Evolutionary conservation across 2,113 vertebrate genomes (phyloP).

Genomic region (Tachycineta bicolor): DNA sequence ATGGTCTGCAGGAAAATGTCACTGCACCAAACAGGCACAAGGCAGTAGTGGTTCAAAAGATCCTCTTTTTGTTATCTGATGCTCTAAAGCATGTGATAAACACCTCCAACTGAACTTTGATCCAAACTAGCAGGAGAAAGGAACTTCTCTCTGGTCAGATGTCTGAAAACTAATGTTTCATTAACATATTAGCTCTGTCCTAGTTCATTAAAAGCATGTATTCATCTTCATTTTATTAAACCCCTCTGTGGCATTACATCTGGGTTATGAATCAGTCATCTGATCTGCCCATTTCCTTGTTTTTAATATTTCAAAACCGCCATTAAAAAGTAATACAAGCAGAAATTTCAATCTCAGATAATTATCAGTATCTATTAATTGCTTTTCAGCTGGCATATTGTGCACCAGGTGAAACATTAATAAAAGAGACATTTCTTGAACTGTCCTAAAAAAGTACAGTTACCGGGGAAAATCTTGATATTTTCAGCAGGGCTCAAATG

Average conservation of each 20-base stretch:
- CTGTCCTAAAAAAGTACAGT: not conserved
- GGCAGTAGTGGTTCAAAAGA: not conserved
- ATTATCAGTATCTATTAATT: slow-evolving; percentile 51
- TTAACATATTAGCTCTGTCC: not conserved
- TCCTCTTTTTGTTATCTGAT: not conserved
- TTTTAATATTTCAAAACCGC: slow-evolving; percentile 60
- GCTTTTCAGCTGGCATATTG: not conserved
- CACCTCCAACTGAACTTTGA: not conserved
- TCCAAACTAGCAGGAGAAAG: not conserved
- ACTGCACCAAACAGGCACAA: not conserved
- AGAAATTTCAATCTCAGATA: slow-evolving; percentile 37
- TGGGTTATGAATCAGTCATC: slow-evolving; percentile 17
- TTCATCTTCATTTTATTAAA: slow-evolving; percentile 45
- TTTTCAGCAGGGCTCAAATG: not conserved
- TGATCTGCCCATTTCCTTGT: slow-evolving; percentile 44
- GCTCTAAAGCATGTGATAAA: not conserved
- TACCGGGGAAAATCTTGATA: not conserved
- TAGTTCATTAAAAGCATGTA: slow-evolving; percentile 27
- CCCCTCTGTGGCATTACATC: not conserved
- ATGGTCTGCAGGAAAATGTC: not conserved
- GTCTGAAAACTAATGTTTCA: slow-evolving; percentile 8
- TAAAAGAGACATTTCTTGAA: not conserved
- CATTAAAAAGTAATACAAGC: slow-evolving; percentile 50
- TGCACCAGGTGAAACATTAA: not conserved
- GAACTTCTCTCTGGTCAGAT: not conserved